These are phyloP conservation scores for Oryzias sinensis DNA, from an alignment of 2,797 vertebrate genomes.

Conservation along the genomic window DNA sequence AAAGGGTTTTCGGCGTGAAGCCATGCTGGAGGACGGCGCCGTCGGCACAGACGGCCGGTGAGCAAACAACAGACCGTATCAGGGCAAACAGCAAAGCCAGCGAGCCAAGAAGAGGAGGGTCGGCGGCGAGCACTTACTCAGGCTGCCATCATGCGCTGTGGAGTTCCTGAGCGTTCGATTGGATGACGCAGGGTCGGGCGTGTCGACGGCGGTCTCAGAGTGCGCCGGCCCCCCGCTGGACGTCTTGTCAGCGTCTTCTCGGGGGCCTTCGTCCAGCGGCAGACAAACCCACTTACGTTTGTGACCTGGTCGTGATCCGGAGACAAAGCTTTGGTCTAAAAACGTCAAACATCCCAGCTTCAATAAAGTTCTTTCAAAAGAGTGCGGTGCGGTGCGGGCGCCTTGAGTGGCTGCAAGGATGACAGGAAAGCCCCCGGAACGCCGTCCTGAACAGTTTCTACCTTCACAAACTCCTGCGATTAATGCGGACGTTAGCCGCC, in stretches of 20 bases:
- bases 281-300: slow-evolving; percentile 91
- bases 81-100: slow-evolving; percentile 18
- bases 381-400: no score
- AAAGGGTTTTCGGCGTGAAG: no score
- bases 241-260: slow-evolving; percentile 75
- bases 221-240: slow-evolving; percentile 43
- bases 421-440: no score
- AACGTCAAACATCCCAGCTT: neutral
- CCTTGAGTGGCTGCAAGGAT: no score
- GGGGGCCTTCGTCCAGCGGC: slow-evolving; percentile 81
- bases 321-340: slow-evolving; percentile 53
- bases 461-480: no score
- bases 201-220: slow-evolving; percentile 69
- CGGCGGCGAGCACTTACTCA: slow-evolving; percentile 78
- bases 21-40: no score
- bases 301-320: slow-evolving; percentile 79
- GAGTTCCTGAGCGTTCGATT: slow-evolving; percentile 70
- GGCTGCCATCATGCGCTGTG: slow-evolving; percentile 79
- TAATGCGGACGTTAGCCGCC: no score
- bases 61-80: slow-evolving; percentile 18
- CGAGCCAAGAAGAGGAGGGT: slow-evolving; percentile 15
- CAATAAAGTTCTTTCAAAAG: no score
- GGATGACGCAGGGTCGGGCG: slow-evolving; percentile 53
- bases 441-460: no score
- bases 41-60: neutral